Conservation (phyloP, 2,113 vertebrate species). For the Heterotis niloticus region DNA sequence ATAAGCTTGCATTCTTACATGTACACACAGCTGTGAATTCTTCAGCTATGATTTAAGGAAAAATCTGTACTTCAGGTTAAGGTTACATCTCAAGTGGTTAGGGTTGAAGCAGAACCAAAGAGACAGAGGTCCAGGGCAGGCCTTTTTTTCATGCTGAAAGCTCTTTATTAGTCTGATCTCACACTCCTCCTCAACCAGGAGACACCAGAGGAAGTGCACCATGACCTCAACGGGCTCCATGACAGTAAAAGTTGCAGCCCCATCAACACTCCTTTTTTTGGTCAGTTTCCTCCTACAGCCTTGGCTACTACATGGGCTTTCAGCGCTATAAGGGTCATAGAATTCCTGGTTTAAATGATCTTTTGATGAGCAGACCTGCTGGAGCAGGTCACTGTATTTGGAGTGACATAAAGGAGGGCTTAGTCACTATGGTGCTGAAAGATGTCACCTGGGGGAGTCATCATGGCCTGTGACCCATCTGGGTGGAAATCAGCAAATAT, state of each 20-base stretch:
- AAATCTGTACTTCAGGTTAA: conserved; percentile 25
- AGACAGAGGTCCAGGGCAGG: neutral
- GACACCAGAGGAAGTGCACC: neutral
- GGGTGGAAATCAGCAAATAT: too few species aligned
- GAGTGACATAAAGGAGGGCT: neutral
- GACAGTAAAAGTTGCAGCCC: too few species aligned
- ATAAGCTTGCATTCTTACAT: neutral
- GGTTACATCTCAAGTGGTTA: conserved; percentile 41
- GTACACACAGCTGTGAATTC: neutral
- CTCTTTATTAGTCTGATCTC: too few species aligned
- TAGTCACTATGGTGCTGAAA: neutral
- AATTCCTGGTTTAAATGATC: conserved; percentile 35
- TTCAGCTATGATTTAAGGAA: conserved; percentile 11
- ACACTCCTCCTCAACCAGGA: too few species aligned
- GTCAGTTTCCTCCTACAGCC: neutral
- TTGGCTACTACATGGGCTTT: conserved; percentile 3
- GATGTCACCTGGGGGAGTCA: neutral
- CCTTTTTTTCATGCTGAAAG: too few species aligned
- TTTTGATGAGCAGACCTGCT: conserved; percentile 15
- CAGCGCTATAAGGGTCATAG: conserved; percentile 33
- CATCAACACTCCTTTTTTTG: neutral
- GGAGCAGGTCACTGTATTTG: neutral
- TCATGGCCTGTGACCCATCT: neutral
- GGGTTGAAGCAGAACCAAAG: conserved; percentile 25
- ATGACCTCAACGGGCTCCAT: neutral